Evolutionary conservation across 2,888 invertebrate species (phyloP).

Genomic region (Euplagia quadripunctaria): DNA sequence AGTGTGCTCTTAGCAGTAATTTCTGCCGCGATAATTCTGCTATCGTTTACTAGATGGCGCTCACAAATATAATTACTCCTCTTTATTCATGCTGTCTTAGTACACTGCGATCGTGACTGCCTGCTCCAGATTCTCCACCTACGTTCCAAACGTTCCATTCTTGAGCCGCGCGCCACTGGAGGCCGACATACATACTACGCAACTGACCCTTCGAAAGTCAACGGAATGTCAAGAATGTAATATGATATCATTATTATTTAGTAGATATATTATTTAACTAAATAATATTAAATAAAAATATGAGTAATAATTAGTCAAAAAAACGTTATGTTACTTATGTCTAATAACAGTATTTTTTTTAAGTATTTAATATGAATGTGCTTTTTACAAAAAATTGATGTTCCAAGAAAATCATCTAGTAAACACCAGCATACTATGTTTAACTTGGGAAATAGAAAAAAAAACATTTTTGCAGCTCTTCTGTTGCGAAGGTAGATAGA

Average conservation of each 20-base stretch:
- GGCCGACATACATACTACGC: not conserved
- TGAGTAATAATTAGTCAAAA: not conserved
- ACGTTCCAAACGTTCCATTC: slow-evolving; percentile 84
- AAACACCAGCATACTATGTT: no score
- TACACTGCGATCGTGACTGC: slow-evolving; percentile 85
- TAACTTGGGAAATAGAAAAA: no score
- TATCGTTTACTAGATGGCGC: slow-evolving; percentile 39
- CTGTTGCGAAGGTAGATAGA: no score
- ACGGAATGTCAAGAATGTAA: slow-evolving; percentile 3
- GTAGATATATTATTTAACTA: no score
- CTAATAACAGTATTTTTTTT: no score
- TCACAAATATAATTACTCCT: slow-evolving; percentile 23
- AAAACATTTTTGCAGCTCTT: no score
- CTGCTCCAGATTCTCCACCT: slow-evolving; percentile 87
- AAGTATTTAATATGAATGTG: no score
- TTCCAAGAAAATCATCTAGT: not conserved
- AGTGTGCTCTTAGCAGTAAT: not conserved
- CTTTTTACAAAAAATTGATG: no score
- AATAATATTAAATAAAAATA: not conserved
- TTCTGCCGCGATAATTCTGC: slow-evolving; percentile 11
- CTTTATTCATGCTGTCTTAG: slow-evolving; percentile 68
- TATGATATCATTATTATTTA: no score
- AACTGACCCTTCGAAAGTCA: slow-evolving; percentile 5
- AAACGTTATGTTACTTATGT: no score
- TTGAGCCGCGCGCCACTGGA: slow-evolving; percentile 22